These are phyloP conservation scores for Xanthorhoe spadicearia DNA, from an alignment of 2,888 invertebrate genomes.

Conservation along the genomic window DNA sequence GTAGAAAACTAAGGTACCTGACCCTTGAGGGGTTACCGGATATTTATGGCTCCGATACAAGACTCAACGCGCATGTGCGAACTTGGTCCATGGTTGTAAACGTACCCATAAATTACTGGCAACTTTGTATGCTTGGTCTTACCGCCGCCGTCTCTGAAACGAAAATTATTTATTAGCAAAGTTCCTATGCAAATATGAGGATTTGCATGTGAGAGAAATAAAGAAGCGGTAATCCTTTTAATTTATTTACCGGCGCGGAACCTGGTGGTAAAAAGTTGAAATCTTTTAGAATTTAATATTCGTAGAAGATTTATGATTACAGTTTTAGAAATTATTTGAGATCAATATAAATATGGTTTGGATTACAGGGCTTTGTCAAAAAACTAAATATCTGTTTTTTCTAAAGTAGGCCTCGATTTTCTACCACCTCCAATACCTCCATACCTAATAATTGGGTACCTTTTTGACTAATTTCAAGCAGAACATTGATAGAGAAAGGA, in stretches of 20 bases:
- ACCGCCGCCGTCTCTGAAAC: slow-evolving; percentile 55
- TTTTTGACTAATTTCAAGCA: not conserved
- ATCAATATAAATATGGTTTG: too few relatives aligned
- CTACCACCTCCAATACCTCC: too few relatives aligned
- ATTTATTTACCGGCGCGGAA: not conserved
- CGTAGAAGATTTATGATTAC: not conserved
- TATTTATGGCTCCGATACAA: slow-evolving; percentile 68
- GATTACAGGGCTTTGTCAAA: too few relatives aligned
- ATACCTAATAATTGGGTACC: too few relatives aligned
- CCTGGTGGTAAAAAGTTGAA: not conserved
- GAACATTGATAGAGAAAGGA: slow-evolving; percentile 1
- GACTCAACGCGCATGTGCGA: slow-evolving; percentile 72
- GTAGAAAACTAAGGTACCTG: slow-evolving; percentile 55
- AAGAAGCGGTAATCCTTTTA: not conserved
- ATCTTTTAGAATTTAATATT: not conserved
- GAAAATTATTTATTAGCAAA: slow-evolving; percentile 55
- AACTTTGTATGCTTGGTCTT: slow-evolving; percentile 70
- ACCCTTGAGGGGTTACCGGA: slow-evolving; percentile 68
- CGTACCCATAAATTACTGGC: slow-evolving; percentile 73
- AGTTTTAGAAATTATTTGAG: too few relatives aligned
- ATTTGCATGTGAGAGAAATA: slow-evolving; percentile 2
- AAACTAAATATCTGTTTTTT: too few relatives aligned
- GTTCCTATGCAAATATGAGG: slow-evolving; percentile 35
- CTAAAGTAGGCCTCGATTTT: too few relatives aligned
- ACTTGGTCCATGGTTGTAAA: slow-evolving; percentile 74